phyloP scores from a whole-genome alignment of 1,140 invertebrate genomes.

The Cherax destructor region DNA sequence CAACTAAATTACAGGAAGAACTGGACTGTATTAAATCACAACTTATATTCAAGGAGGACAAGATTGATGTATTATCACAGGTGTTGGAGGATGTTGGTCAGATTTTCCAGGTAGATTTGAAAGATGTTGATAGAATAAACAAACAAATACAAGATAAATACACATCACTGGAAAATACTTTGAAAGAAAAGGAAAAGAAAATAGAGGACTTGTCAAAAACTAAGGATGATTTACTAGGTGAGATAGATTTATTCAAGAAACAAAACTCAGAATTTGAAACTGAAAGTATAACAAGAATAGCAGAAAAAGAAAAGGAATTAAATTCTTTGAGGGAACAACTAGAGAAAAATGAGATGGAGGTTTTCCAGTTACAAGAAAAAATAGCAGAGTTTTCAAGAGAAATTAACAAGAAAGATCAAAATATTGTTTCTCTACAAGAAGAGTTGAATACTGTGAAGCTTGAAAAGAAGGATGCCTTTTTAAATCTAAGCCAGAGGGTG shows the following conservation, averaged over 20 bases:
- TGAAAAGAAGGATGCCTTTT: constrained; percentile 1
- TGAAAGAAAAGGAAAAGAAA: constrained; percentile 34
- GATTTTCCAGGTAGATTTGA: constrained; percentile 27
- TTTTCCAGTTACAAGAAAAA: constrained; percentile 35
- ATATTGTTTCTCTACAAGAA: background rate
- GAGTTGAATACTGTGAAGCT: constrained; percentile 5
- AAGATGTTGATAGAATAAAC: background rate
- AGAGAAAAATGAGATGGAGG: constrained; percentile 34
- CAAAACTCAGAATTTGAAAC: constrained; percentile 8
- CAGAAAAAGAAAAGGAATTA: constrained; percentile 24
- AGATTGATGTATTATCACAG: constrained; percentile 52
- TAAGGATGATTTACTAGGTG: constrained; percentile 4
- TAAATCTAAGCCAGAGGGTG: background rate
- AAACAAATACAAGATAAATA: constrained; percentile 25
- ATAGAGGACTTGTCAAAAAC: constrained; percentile 9
- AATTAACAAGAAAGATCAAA: constrained; percentile 14
- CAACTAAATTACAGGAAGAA: constrained; percentile 15
- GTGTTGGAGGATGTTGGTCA: constrained; percentile 46
- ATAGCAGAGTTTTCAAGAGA: constrained; percentile 10
- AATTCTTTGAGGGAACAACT: constrained; percentile 22
- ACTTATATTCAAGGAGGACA: constrained; percentile 65
- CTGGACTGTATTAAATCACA: constrained; percentile 44
- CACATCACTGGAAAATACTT: background rate
- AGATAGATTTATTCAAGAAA: constrained; percentile 19
- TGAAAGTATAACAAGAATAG: background rate